phyloP scores from a whole-genome alignment of 1,140 invertebrate species.

The Protaetia brevitarsis region DNA sequence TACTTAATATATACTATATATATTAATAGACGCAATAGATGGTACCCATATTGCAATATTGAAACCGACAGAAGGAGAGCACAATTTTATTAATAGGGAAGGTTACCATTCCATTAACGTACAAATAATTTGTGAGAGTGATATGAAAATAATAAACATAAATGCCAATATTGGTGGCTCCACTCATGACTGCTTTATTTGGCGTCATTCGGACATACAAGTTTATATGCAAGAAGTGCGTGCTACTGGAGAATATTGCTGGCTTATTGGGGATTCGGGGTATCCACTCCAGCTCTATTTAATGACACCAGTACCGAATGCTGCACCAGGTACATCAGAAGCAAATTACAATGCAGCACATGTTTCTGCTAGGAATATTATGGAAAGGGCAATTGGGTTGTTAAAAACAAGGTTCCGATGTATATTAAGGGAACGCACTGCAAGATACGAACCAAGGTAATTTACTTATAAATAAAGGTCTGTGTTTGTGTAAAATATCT shows the following conservation, averaged over 20 bases:
- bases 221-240: background rate
- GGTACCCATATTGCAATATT: background rate
- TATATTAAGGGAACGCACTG: too few species aligned
- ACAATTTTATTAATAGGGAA: background rate
- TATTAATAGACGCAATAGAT: background rate
- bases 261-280: background rate
- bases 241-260: background rate
- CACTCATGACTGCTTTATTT: background rate
- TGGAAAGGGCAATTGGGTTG: too few species aligned
- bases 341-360: too few species aligned
- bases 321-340: too few species aligned
- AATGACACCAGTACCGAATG: background rate
- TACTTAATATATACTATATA: background rate
- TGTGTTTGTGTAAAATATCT: too few species aligned
- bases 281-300: background rate
- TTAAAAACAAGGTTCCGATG: too few species aligned
- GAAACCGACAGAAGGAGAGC: background rate
- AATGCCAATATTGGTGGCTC: background rate
- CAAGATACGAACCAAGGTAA: too few species aligned
- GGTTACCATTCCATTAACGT: background rate
- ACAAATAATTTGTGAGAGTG: background rate
- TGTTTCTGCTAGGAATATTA: too few species aligned
- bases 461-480: too few species aligned
- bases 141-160: background rate
- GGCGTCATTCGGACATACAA: background rate